Evolutionary conservation across 2,888 invertebrate genomes (phyloP).

Genomic region (Cetonia aurata): DNA sequence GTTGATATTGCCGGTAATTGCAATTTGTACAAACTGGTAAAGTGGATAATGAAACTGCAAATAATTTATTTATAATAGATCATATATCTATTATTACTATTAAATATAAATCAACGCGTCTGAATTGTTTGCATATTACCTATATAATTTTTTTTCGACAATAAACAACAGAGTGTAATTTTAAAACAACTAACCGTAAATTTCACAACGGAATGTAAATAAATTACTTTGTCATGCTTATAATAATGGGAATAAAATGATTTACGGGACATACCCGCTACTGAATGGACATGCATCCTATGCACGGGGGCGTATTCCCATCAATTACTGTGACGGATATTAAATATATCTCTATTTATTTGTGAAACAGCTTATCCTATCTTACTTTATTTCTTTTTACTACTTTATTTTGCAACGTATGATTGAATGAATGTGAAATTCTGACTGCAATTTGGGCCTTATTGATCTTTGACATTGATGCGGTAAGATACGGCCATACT

Average conservation of each 20-base stretch:
- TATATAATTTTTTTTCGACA: background rate
- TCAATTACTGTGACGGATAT: no score
- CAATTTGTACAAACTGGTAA: background rate
- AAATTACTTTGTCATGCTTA: constrained; percentile 11
- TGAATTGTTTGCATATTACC: no score
- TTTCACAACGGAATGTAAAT: constrained; percentile 3
- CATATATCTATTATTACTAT: no score
- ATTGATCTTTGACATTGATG: constrained; percentile 35
- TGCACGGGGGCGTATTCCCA: constrained; percentile 6
- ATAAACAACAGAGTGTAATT: background rate
- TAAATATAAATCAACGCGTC: no score
- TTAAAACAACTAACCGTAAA: constrained; percentile 13
- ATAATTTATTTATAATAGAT: no score
- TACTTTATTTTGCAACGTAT: no score
- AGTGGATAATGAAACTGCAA: no score
- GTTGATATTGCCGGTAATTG: background rate
- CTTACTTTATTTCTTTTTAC: no score
- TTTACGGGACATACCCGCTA: constrained; percentile 26
- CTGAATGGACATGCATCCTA: constrained; percentile 4
- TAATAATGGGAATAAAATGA: constrained; percentile 23
- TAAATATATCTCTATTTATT: no score
- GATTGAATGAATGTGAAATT: no score
- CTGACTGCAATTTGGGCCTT: background rate
- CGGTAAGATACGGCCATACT: constrained; percentile 27
- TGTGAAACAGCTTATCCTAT: no score